Evolutionary conservation across 2,888 invertebrate genomes (phyloP).

Genomic region (Abscondita cerata): DNA sequence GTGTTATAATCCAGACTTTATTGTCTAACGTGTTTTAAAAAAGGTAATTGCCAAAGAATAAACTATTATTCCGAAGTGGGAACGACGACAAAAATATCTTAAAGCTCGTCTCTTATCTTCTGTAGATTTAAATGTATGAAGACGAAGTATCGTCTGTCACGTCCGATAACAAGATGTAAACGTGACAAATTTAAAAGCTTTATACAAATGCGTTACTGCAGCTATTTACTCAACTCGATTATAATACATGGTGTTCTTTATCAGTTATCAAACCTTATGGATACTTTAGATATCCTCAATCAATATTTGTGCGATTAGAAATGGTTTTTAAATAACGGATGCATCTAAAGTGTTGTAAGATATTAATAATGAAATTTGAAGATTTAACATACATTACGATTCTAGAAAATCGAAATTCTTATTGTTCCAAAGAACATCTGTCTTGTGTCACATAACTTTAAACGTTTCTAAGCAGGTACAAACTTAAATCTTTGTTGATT

Average conservation of each 20-base stretch:
- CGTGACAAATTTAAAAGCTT: constrained; percentile 22
- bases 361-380: background rate
- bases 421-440: constrained; percentile 6
- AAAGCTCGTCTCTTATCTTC: constrained; percentile 16
- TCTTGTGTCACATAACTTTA: constrained; percentile 5
- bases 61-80: background rate
- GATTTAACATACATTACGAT: too few species aligned
- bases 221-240: constrained; percentile 27
- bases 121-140: constrained; percentile 29
- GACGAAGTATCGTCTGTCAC: constrained; percentile 18
- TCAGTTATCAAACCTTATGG: constrained; percentile 23
- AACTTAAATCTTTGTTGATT: background rate
- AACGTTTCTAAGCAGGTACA: constrained; percentile 6
- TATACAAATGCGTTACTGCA: constrained; percentile 12
- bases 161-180: constrained; percentile 19
- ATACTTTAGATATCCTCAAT: constrained; percentile 25
- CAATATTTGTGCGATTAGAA: constrained; percentile 25
- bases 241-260: constrained; percentile 16
- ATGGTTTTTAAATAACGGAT: constrained; percentile 14
- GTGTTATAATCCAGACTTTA: constrained; percentile 33
- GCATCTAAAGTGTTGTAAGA: constrained; percentile 9
- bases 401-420: background rate
- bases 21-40: constrained; percentile 20
- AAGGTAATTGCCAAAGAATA: constrained; percentile 1
- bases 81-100: constrained; percentile 14